Evolutionary conservation across 2,113 vertebrate genomes (phyloP), one percentile per base, ranked within the genome.

Genomic region (human): DNA sequence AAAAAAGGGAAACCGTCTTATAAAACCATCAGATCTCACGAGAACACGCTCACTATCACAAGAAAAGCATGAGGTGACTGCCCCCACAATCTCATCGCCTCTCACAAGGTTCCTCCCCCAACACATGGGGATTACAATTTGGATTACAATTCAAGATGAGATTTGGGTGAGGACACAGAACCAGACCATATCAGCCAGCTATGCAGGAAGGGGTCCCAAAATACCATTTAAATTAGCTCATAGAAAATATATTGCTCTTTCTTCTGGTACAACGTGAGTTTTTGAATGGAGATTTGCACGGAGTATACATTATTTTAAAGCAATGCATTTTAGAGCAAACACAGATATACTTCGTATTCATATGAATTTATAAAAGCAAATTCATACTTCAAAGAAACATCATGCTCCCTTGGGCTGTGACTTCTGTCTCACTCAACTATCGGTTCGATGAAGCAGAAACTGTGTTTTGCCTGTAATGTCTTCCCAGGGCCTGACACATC

Each of bases 151-250:
- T 64, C 61, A 30, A 64, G 61, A 64, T 6, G 61, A 64, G 61
- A 64, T 64, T 64, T 64, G 27, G 12, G 27, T 32, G 5, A 27
- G 61, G 27, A 64, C 61, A 32, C 27, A 64, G 61, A 64, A 27
- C 27, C 30, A 64, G 61, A 64, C 27, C 27, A 6, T 64, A 64
- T 64, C 61, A 64, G 13, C 35, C 16, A 43, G 27, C 2, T 22
- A 35, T 4, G 0, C 1, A n/a, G 30, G 1, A 38, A 18, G 2
- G 11, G 10, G 8, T 8, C 45, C 22, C 59, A 16, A 79, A 82
- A 48, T 35, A n/a, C 3, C 45, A 3, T 35, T 40, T 40, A 40
- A 38, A 50, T 14, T 40, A 10, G 18, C 7, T 57, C 12, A 40
- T 14, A 79, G 22, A 43, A 75, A 72, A 73, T 32, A 64, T 18